Evolutionary conservation across 2,888 invertebrate genomes (phyloP).

Genomic region (Ophion obscuratus): DNA sequence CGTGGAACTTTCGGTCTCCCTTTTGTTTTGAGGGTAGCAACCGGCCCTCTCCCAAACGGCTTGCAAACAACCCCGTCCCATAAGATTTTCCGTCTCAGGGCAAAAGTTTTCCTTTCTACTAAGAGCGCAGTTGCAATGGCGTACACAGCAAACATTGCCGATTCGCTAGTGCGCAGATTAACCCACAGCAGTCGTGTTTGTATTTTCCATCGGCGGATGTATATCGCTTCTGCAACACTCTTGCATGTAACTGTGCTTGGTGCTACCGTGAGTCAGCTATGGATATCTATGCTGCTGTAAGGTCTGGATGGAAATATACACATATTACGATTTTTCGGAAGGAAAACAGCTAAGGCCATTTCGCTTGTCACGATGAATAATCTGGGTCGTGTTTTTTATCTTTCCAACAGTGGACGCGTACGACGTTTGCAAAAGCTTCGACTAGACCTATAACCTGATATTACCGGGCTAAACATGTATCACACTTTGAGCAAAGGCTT

Average conservation of each 20-base stretch:
- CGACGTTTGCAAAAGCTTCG: conserved; percentile 22
- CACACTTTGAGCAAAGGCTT: conserved; percentile 47
- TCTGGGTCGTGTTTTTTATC: not conserved
- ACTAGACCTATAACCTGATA: conserved; percentile 36
- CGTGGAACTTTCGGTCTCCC: conserved; percentile 1
- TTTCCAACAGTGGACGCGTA: not conserved
- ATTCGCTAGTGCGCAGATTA: conserved; percentile 30
- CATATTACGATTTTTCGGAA: not conserved
- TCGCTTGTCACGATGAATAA: not conserved
- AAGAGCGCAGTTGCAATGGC: conserved; percentile 23
- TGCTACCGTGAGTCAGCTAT: conserved; percentile 11
- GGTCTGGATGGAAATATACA: not conserved
- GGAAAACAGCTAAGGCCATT: not conserved
- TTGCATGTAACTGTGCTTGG: not conserved
- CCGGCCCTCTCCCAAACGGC: not conserved
- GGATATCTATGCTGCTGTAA: not conserved
- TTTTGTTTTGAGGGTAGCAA: conserved; percentile 22
- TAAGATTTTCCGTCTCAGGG: conserved; percentile 5
- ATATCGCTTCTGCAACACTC: conserved; percentile 14
- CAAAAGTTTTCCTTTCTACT: conserved; percentile 53
- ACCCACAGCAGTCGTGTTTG: conserved; percentile 20
- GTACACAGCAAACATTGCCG: conserved; percentile 25
- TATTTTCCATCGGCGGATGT: conserved; percentile 13
- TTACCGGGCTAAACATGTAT: conserved; percentile 44
- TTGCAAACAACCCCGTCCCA: conserved; percentile 47